Percentiles rank a stretch among this genome's conserved stretches.
Conservation (phyloP, 2,797 vertebrate genomes). For the Thaleichthys pacificus region DNA sequence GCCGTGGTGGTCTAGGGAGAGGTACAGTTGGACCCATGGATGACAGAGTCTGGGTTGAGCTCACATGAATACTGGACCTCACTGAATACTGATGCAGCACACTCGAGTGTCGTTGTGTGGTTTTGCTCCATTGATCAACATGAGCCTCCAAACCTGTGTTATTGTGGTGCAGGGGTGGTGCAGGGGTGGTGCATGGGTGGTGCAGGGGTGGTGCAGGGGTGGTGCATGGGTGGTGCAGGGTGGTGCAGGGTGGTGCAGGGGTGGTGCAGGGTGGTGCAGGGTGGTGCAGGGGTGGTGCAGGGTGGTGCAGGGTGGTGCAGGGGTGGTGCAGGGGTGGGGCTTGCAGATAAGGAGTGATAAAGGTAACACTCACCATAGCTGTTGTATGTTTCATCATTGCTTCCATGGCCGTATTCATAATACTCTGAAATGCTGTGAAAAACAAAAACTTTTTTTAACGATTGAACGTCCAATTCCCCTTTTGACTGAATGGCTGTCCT, state of each 20-base stretch:
- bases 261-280: too few species aligned
- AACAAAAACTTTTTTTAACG: not conserved
- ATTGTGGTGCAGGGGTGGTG: too few species aligned
- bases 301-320: too few species aligned
- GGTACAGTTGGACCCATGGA: too few species aligned
- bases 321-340: too few species aligned
- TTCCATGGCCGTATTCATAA: conserved; percentile 92
- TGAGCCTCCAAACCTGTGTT: not conserved
- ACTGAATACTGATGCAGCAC: not conserved
- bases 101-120: not conserved
- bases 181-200: too few species aligned
- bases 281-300: too few species aligned
- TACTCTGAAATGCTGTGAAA: conserved; percentile 90
- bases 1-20: too few species aligned
- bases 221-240: too few species aligned
- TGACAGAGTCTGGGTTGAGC: not conserved
- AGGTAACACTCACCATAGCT: conserved; percentile 86
- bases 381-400: conserved; percentile 90
- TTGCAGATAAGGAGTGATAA: too few species aligned
- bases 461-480: not conserved
- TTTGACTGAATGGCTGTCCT: not conserved
- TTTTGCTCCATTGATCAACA: not conserved
- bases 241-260: too few species aligned
- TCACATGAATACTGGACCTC: not conserved
- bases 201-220: too few species aligned